Evolutionary conservation across 2,113 vertebrate species (phyloP).

Genomic region (Orcinus orca): DNA sequence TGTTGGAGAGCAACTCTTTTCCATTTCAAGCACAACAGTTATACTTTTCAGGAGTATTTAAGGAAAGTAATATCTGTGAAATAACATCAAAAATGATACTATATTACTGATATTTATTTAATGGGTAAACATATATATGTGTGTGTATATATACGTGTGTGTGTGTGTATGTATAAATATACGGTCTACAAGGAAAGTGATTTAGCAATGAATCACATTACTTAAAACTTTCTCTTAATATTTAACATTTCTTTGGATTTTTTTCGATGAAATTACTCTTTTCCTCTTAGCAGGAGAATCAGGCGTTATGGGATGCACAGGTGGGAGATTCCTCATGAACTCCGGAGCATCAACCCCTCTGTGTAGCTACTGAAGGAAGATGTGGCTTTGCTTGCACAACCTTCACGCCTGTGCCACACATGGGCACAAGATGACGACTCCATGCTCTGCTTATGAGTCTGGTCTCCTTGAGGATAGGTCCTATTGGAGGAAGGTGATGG

Average conservation of each 20-base stretch:
- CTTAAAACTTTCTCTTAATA: background rate
- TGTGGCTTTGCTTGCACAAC: fast-evolving
- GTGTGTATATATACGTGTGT: too few relatives aligned
- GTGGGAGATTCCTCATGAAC: background rate
- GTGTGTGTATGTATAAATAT: background rate
- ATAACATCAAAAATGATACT: background rate
- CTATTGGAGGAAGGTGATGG: background rate
- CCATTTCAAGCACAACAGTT: background rate
- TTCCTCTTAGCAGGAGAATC: background rate
- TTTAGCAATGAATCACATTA: background rate
- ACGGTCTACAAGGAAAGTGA: background rate
- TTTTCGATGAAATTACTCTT: background rate
- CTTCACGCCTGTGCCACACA: fast-evolving
- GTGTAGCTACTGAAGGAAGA: background rate
- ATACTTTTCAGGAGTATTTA: background rate
- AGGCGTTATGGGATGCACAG: background rate
- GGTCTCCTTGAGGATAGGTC: background rate
- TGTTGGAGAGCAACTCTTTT: background rate
- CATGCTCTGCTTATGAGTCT: fast-evolving
- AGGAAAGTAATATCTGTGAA: background rate
- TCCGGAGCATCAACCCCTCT: too few relatives aligned
- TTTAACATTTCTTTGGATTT: background rate
- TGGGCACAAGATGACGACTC: background rate
- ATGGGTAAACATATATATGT: background rate
- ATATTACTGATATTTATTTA: background rate